Evolutionary conservation across 2,888 invertebrate species (phyloP), one percentile per base, ranked within the genome.

Genomic region (Molorchus minor): DNA sequence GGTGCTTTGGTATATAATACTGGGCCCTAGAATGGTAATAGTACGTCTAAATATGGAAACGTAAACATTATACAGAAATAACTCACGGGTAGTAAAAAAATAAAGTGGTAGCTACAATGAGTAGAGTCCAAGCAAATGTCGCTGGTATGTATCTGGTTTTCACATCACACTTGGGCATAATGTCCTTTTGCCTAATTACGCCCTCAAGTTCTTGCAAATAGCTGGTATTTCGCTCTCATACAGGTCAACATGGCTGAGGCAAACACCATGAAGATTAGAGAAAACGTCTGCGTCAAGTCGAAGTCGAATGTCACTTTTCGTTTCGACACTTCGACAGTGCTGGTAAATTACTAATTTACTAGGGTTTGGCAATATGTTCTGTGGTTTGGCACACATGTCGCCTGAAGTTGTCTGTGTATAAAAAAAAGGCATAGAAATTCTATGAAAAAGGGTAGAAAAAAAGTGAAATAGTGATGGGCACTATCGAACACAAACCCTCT

Each of bases 51-150:
- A 69, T 71, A 67, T 68, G 70, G 70, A 68, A 62, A 65, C 61
- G 70, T 68, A 71, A 70, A 70, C 70, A 68, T 29, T 52, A 63
- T 60, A 70, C 70, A 56, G 61, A 70, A 71, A 73, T 81, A 83
- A 95, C 96, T 96, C 87, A 98, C 97, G 96, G 96, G 84, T 92
- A 97, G 84, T 92, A 93, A 87, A 96, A 98, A 88, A 97, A 98
- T 77, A 95, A 87, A 79, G 91, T 90, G 74, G 97, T 97, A 75
- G 96, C 93, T 80, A 91, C 91, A 81, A 98, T 86, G 75, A 98
- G 88, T 79, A 99, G 86, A 74, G 92, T 90, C 98, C 98, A 99
- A 81, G 98, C 98, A 87, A 96, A 94, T 80, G 94, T 93, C 83
- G 98, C 98, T 83, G 98, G 98, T 87, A 97, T 90, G 85, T 94